Percentiles rank a stretch among this genome's conserved stretches.
These are phyloP conservation scores for Falco punctatus DNA, from an alignment of 2,113 vertebrate species.

Conservation along the genomic window DNA sequence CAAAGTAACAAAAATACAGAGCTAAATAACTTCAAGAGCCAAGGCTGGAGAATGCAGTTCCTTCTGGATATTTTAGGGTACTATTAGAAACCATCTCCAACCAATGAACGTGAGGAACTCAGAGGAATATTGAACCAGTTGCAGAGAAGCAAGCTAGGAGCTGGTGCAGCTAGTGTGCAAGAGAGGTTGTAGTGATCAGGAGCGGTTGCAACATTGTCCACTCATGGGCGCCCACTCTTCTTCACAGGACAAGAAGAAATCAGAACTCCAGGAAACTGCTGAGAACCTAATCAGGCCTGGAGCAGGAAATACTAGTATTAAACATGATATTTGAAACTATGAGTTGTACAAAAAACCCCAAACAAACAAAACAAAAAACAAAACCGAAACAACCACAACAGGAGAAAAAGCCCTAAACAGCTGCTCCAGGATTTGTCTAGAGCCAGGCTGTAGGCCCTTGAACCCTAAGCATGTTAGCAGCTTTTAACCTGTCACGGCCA, in stretches of 20 bases:
- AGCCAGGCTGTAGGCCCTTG: neutral
- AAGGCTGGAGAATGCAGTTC: neutral
- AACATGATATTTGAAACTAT: neutral
- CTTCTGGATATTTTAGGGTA: neutral
- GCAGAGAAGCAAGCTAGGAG: neutral
- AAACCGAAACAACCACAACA: neutral
- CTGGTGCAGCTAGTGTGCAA: neutral
- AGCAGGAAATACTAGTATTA: neutral
- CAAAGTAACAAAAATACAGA: neutral
- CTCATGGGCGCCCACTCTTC: neutral
- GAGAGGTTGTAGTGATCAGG: neutral
- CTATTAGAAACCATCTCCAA: neutral
- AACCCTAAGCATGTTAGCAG: neutral
- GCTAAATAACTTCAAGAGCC: neutral
- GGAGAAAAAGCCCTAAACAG: neutral
- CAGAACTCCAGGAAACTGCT: neutral
- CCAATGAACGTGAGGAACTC: neutral
- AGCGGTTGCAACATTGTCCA: neutral
- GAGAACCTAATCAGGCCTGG: neutral
- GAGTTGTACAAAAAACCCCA: neutral
- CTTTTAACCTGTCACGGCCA: neutral
- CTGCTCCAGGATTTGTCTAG: neutral
- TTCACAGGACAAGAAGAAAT: neutral
- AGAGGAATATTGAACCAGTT: neutral
- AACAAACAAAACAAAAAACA: neutral